phyloP scores from a whole-genome alignment of 2,797 vertebrate species.

The Cryptoblepharus egeriae region DNA sequence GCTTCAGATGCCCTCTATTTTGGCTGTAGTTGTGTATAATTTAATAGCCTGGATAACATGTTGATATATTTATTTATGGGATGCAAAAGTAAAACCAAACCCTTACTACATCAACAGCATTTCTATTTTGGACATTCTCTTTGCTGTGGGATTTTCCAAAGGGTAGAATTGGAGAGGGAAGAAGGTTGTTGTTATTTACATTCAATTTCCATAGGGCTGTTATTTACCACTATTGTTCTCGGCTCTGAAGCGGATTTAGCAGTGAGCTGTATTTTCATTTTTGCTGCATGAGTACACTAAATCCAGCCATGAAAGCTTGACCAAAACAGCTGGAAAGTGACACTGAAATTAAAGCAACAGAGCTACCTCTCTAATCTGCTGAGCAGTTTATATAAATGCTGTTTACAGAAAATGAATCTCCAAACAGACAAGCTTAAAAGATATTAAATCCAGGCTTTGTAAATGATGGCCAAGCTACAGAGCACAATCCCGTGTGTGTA shows the following conservation, averaged over 20 bases:
- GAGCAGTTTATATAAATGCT: constrained; percentile 69
- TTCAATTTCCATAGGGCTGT: constrained; percentile 55
- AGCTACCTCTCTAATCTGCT: constrained; percentile 64
- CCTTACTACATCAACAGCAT: background rate
- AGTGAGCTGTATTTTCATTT: constrained; percentile 60
- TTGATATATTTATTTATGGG: constrained; percentile 28
- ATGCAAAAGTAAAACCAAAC: constrained; percentile 15
- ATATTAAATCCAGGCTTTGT: constrained; percentile 64
- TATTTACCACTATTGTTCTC: constrained; percentile 61
- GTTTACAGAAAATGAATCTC: constrained; percentile 71
- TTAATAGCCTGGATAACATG: constrained; percentile 43
- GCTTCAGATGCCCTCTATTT: constrained; percentile 12
- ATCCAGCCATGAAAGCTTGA: constrained; percentile 58
- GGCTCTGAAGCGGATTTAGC: constrained; percentile 63
- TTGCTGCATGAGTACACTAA: constrained; percentile 58
- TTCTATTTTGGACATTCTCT: constrained; percentile 48
- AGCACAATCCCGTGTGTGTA: constrained; percentile 47
- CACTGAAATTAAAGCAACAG: constrained; percentile 65
- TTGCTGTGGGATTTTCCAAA: constrained; percentile 27
- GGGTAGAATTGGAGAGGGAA: constrained; percentile 14
- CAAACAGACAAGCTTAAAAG: constrained; percentile 66
- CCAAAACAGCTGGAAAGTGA: constrained; percentile 70
- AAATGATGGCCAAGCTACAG: constrained; percentile 56
- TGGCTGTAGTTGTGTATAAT: constrained; percentile 12
- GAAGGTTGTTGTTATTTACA: constrained; percentile 45